Base-by-base conservation (phyloP, 2,888 invertebrate genomes). In the Rugalucina vietnamica region DNA sequence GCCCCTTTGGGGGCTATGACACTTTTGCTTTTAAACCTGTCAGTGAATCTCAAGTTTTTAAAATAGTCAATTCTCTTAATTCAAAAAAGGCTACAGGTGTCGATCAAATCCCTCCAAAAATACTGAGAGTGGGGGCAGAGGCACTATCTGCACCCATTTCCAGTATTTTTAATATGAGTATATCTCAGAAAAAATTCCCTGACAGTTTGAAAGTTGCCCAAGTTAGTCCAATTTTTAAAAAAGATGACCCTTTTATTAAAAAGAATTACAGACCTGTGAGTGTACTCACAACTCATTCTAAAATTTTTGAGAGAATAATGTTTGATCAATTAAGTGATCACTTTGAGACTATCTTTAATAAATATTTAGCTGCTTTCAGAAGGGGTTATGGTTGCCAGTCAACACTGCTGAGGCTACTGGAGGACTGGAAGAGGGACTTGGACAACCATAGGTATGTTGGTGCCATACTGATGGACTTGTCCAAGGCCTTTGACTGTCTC, bases 401-500 rank as follows among this genome's bases (percentile, higher is more conserved):
- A 34, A 70, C 70, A 36, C 70, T 18, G n/a, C n/a, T n/a, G n/a
- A n/a, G 60, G n/a, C n/a, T n/a, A n/a, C n/a, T n/a, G n/a, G n/a
- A n/a, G n/a, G 39, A 70, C 70, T 70, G 36, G 70, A 70, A 70
- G 5, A 36, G 21, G 70, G 70, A 36, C 21, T 24, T 70, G 39
- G 70, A 36, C 24, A 39, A 70, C 5, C 36, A 70, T 4, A 8
- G 36, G 21, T 70, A 36, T 70, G 70, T 70, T 12, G 70, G 37
- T 2, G 36, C 70, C 32, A 36, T 70, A 29, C 70, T 70, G 1
- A 70, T 70, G 36, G 70, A 70, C 29, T 24, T 70, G 37, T 70
- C 70, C 70, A 70, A 70, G 24, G 70, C 70, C n/a, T 70, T 70
- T 21, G 70, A 70, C 70, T 70, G 70, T 24, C 70, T 49, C 12